These are phyloP conservation scores for Subacronicta megacephala DNA, from an alignment of 2,888 invertebrate genomes.

Conservation along the genomic window DNA sequence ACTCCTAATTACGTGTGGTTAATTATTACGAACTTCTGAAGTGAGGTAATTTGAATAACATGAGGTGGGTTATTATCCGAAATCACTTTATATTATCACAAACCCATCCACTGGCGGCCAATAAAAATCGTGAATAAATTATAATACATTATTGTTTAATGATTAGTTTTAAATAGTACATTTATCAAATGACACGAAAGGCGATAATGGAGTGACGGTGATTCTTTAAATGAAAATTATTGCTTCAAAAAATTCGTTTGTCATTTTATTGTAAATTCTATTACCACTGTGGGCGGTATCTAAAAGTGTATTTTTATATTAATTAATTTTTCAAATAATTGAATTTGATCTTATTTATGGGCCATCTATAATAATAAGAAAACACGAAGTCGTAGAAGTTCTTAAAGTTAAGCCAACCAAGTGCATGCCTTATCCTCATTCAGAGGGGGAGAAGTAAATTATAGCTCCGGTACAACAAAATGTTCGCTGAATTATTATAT, in stretches of 20 bases:
- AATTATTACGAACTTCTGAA: conserved; percentile 39
- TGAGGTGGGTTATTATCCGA: conserved; percentile 30
- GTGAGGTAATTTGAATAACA: conserved; percentile 51
- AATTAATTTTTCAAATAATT: conserved; percentile 21
- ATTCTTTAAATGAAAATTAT: conserved; percentile 40
- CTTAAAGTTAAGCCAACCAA: too few species aligned
- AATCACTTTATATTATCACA: conserved; percentile 43
- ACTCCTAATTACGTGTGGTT: conserved; percentile 34
- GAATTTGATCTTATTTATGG: conserved; percentile 16
- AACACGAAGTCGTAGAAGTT: conserved; percentile 2
- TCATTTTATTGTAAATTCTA: conserved; percentile 33
- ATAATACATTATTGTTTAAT: conserved; percentile 50
- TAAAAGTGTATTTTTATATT: conserved; percentile 24
- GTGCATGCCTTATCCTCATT: too few species aligned
- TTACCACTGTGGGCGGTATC: conserved; percentile 17
- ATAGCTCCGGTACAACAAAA: too few species aligned
- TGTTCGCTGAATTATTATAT: too few species aligned
- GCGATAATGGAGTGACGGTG: conserved; percentile 19
- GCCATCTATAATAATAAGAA: conserved; percentile 15
- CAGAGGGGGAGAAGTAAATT: background rate
- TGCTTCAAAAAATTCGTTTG: conserved; percentile 12
- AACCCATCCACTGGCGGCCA: conserved; percentile 28
- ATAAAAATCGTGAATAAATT: conserved; percentile 52
- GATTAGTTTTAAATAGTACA: conserved; percentile 37
- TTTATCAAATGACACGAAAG: conserved; percentile 19